Conservation (phyloP, 2,888 invertebrate genomes). For the Apodemia zela region DNA sequence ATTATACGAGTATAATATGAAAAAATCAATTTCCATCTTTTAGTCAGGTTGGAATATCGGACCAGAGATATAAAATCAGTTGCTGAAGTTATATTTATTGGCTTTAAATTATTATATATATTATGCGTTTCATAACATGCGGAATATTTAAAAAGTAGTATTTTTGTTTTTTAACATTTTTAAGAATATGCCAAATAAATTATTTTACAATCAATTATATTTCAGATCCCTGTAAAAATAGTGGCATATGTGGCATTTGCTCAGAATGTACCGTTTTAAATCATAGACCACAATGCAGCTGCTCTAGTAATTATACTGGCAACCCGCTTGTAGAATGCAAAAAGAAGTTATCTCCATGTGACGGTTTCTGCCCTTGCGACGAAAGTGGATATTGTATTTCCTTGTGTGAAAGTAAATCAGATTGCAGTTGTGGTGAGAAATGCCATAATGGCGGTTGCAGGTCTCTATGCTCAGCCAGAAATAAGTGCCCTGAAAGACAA, state of each 20-base stretch:
- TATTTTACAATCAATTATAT: slow-evolving; percentile 28
- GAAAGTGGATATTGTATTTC: slow-evolving; percentile 89
- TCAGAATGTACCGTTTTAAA: slow-evolving; percentile 90
- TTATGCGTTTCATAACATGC: too few species aligned
- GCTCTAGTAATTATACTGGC: slow-evolving; percentile 89
- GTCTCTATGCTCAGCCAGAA: slow-evolving; percentile 84
- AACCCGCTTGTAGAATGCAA: slow-evolving; percentile 90
- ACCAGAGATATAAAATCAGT: too few species aligned
- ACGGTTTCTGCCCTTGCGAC: slow-evolving; percentile 89
- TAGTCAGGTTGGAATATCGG: too few species aligned
- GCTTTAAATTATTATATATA: too few species aligned
- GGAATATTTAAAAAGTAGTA: too few species aligned
- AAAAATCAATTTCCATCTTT: too few species aligned
- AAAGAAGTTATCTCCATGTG: slow-evolving; percentile 85
- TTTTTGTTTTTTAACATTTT: too few species aligned
- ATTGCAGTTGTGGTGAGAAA: slow-evolving; percentile 91
- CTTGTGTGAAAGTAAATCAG: slow-evolving; percentile 82
- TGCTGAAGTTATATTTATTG: too few species aligned
- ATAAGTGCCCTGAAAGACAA: slow-evolving; percentile 88
- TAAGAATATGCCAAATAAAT: neutral
- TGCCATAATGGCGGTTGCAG: slow-evolving; percentile 88
- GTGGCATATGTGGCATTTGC: slow-evolving; percentile 89
- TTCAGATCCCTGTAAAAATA: slow-evolving; percentile 88
- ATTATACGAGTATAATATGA: too few species aligned
- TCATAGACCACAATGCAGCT: slow-evolving; percentile 92